Evolutionary conservation across 2,797 vertebrate genomes (phyloP), one percentile per base, ranked within the genome.

Genomic region (Pangasius sanitwongsei): DNA sequence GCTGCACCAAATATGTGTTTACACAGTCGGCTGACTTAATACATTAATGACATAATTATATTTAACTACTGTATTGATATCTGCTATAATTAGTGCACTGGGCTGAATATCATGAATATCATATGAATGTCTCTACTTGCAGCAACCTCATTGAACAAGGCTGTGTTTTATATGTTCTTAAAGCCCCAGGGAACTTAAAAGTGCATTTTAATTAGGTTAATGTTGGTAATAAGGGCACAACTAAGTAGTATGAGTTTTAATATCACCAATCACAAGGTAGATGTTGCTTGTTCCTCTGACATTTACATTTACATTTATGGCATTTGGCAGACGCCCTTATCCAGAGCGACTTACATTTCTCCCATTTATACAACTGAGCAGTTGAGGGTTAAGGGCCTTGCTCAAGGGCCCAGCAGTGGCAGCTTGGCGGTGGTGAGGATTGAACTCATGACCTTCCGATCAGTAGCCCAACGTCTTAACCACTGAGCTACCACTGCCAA

Each of bases 1-100:
- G 65, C 65, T 86, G 63, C 88, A 65, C 28, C 67, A 37, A 74
- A 41, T 37, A 44, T 37, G 31, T 89, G 88, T 89, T 86, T 89
- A 86, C 88, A 89, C 7, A 59, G n/a, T 86, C 53, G 23, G 37
- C 77, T 82, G 78, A 89, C 25, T 4, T 28, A 55, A 86, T 72
- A 82, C 57, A 70, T 44, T 41, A 16, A 55, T 15, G 13, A 15
- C 16, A 63, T 63, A 63, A 75, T 83, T 82, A 82, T 83, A 65
- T 83, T 86, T 6, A 70, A 50, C 80, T 77, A 77, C 31, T 77
- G 12, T 87, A 44, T 77, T 83, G 37, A 61, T 82, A 83, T 8
- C 37, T 75, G 31, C 55, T 83, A 87, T 70, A 85, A 69, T 23
- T 34, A 34, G n/a, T 69, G 18, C 63, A 69, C 83, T 70, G n/a